phyloP scores from a whole-genome alignment of 2,888 invertebrate genomes.

The Drosophila bunnanda region DNA sequence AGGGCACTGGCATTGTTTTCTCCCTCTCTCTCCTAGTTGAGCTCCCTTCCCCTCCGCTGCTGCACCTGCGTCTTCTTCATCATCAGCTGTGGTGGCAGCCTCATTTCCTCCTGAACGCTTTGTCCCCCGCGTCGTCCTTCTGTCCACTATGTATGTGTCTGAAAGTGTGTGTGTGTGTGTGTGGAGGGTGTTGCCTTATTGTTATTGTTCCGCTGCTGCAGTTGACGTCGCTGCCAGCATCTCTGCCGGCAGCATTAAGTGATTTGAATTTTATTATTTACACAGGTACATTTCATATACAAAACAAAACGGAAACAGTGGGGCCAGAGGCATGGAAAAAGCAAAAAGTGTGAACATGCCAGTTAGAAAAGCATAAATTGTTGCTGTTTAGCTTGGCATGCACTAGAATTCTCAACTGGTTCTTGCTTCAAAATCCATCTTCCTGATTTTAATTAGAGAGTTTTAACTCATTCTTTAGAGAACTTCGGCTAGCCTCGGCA shows the following conservation, averaged over 20 bases:
- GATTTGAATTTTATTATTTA: conserved; percentile 82
- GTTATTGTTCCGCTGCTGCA: conserved; percentile 67
- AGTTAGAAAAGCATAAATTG: too few species aligned
- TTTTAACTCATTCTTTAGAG: too few species aligned
- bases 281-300: conserved; percentile 70
- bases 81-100: conserved; percentile 76
- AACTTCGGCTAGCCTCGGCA: too few species aligned
- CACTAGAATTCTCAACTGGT: background rate
- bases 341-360: too few species aligned
- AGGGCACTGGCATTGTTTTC: conserved; percentile 27
- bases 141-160: conserved; percentile 18
- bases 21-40: background rate
- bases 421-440: background rate
- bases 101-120: conserved; percentile 61
- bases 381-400: too few species aligned
- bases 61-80: conserved; percentile 40
- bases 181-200: conserved; percentile 75
- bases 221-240: conserved; percentile 40
- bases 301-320: conserved; percentile 42
- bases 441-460: background rate
- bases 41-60: conserved; percentile 16
- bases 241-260: conserved; percentile 73
- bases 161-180: conserved; percentile 23
- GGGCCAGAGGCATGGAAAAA: conserved; percentile 6
- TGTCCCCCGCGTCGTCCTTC: conserved; percentile 4